Conservation (phyloP, 2,888 invertebrate genomes). For the Phyllotreta cruciferae region DNA sequence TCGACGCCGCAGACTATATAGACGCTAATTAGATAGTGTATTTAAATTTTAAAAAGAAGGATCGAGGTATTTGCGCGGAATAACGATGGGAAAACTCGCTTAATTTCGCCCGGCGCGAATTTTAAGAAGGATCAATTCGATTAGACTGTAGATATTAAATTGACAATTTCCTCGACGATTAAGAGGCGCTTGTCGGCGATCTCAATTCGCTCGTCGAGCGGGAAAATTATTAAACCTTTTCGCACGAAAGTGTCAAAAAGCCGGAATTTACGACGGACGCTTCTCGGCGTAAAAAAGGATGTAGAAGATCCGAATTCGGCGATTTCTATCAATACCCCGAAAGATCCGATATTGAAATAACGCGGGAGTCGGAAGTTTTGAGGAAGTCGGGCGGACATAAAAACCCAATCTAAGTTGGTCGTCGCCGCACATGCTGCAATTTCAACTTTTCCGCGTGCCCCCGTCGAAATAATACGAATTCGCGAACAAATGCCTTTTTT, state of each 20-base stretch:
- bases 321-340: constrained; percentile 54
- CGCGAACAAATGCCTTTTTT: constrained; percentile 44
- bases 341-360: constrained; percentile 55
- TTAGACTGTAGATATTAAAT: too few species aligned
- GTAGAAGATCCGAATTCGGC: constrained; percentile 47
- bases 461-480: constrained; percentile 49
- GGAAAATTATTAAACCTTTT: constrained; percentile 8
- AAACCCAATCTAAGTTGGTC: constrained; percentile 54
- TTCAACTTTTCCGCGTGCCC: constrained; percentile 47
- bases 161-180: too few species aligned
- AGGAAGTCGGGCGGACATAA: constrained; percentile 45
- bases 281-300: constrained; percentile 41
- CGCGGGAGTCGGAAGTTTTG: constrained; percentile 42
- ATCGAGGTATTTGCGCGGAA: too few species aligned
- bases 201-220: too few species aligned
- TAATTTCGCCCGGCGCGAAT: too few species aligned
- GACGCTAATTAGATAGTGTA: constrained; percentile 7
- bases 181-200: too few species aligned
- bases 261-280: constrained; percentile 45
- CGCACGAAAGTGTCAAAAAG: constrained; percentile 39
- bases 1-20: not conserved
- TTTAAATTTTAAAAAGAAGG: not conserved
- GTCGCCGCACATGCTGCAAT: constrained; percentile 53
- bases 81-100: too few species aligned
- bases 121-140: too few species aligned